Percentiles rank a stretch among this genome's conserved stretches.
Evolutionary conservation across 2,888 invertebrate genomes (phyloP).

Genomic region (Nymphalis polychloros): DNA sequence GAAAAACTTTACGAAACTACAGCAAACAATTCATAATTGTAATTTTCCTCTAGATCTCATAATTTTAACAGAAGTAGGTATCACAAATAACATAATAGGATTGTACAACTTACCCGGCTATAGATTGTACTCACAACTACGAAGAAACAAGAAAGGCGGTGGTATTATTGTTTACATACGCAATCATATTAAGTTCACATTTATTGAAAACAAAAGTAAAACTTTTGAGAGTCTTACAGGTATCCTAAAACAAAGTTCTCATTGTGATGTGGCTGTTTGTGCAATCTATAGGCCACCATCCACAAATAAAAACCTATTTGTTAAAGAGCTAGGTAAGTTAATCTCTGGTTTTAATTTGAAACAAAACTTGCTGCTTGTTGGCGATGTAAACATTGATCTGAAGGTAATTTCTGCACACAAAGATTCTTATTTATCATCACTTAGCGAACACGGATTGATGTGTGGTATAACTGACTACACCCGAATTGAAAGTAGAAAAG

Average conservation of each 20-base stretch:
- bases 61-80: constrained; percentile 33
- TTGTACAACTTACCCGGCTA: constrained; percentile 38
- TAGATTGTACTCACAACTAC: constrained; percentile 37
- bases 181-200: constrained; percentile 26
- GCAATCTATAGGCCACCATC: constrained; percentile 33
- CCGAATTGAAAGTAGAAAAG: constrained; percentile 13
- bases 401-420: no score
- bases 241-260: constrained; percentile 6
- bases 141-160: constrained; percentile 33
- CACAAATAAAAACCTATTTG: constrained; percentile 18
- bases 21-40: background rate
- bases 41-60: constrained; percentile 25
- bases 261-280: constrained; percentile 16
- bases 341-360: background rate
- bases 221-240: constrained; percentile 20
- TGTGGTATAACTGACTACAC: constrained; percentile 20
- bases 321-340: constrained; percentile 6
- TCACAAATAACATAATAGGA: constrained; percentile 25
- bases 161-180: constrained; percentile 36
- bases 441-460: constrained; percentile 12
- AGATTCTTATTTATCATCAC: no score
- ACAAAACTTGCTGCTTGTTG: constrained; percentile 18
- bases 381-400: constrained; percentile 26
- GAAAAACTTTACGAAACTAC: background rate
- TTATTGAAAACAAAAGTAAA: background rate